These are phyloP conservation scores for Prionace glauca DNA, from an alignment of 2,797 vertebrate species.

Conservation along the genomic window DNA sequence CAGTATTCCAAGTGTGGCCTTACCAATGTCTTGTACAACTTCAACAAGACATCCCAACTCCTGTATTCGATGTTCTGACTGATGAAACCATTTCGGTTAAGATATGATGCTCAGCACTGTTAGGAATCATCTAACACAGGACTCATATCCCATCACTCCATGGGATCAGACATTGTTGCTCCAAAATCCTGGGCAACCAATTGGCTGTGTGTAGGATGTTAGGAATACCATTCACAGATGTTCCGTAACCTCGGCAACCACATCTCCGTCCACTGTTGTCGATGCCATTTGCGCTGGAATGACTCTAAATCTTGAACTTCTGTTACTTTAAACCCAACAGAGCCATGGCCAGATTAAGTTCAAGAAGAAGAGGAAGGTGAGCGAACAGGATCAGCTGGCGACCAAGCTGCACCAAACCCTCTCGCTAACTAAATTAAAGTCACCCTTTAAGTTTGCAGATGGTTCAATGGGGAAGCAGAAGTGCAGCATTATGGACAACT, in stretches of 20 bases:
- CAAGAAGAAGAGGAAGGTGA: constrained; percentile 71
- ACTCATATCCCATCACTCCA: neutral
- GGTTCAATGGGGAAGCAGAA: constrained; percentile 58
- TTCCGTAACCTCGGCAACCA: neutral
- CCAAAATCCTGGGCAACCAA: neutral
- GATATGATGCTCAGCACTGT: neutral
- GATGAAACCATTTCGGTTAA: neutral
- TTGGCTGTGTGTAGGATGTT: neutral
- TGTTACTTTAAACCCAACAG: constrained; percentile 36
- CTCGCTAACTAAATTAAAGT: constrained; percentile 77
- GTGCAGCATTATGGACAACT: constrained; percentile 48
- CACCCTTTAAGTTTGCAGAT: constrained; percentile 68
- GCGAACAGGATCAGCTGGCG: constrained; percentile 87
- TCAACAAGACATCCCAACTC: no score
- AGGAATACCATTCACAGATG: neutral
- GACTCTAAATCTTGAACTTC: neutral
- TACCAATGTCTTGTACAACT: no score
- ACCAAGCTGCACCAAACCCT: constrained; percentile 86
- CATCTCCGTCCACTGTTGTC: neutral
- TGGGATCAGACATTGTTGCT: neutral
- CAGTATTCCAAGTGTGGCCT: no score
- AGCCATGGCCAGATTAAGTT: constrained; percentile 28
- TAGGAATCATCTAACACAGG: neutral
- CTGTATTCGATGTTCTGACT: no score
- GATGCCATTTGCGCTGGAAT: neutral